A percentile compares a stretch with the other conserved stretches of the same genome.
phyloP scores from a whole-genome alignment of 2,797 vertebrate species.

The Meriones psammophilus region DNA sequence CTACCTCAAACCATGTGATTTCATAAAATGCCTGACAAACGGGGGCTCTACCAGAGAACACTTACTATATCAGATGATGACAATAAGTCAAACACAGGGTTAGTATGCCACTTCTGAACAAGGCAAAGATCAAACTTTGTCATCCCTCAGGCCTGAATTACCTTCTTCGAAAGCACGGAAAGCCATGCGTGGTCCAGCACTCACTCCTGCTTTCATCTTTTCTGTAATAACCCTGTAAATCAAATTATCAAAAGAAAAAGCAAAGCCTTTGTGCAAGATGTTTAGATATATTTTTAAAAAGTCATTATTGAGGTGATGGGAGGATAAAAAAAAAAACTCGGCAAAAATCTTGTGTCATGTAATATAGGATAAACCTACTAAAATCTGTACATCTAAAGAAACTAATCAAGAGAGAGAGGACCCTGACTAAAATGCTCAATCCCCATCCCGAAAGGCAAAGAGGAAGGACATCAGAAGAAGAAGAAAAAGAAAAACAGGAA shows the following conservation, averaged over 20 bases:
- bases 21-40: slow-evolving; percentile 12
- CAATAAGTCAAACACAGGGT: neutral
- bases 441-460: no score
- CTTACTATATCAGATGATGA: slow-evolving; percentile 36
- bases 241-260: slow-evolving; percentile 32
- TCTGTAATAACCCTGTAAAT: neutral
- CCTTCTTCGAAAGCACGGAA: neutral
- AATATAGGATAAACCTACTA: no score
- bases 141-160: no score
- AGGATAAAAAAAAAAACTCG: neutral
- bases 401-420: no score
- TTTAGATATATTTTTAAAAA: slow-evolving; percentile 11
- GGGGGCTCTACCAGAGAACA: slow-evolving; percentile 25
- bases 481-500: no score
- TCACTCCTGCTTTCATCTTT: neutral
- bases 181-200: neutral
- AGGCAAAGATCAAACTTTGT: neutral
- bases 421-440: no score
- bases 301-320: neutral
- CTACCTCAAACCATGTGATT: neutral
- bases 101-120: neutral
- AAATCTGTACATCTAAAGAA: no score
- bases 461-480: no score
- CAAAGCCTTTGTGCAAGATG: neutral
- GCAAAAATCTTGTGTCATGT: neutral